Conservation (phyloP, 1,140 invertebrate species). For the Dreissena rostriformis region DNA sequence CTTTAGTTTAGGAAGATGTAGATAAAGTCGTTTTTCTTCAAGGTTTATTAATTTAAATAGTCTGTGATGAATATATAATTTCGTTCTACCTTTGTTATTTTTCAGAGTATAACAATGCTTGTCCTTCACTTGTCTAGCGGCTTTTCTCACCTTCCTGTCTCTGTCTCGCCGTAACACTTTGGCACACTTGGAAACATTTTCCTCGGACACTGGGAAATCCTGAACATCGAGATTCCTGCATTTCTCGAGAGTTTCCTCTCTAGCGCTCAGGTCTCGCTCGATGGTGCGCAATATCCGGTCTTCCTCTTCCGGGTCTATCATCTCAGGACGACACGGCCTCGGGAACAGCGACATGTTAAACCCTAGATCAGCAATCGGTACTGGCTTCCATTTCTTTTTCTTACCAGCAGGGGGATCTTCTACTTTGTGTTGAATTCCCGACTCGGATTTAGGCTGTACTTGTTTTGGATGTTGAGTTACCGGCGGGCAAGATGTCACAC, state of each 20-base stretch:
- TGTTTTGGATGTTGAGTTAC: too few species aligned
- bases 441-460: too few species aligned
- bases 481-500: too few species aligned
- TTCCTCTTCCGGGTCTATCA: constrained; percentile 35
- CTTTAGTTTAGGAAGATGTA: constrained; percentile 50
- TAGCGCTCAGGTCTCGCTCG: constrained; percentile 54
- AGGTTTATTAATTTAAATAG: constrained; percentile 68
- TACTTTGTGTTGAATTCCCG: not conserved
- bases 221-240: constrained; percentile 24
- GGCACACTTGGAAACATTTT: constrained; percentile 26
- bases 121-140: constrained; percentile 70
- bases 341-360: constrained; percentile 72
- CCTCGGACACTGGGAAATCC: constrained; percentile 38
- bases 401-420: constrained; percentile 37
- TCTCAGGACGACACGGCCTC: constrained; percentile 33
- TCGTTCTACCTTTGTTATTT: constrained; percentile 73
- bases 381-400: constrained; percentile 72
- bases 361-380: constrained; percentile 57
- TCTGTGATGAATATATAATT: constrained; percentile 72
- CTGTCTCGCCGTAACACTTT: constrained; percentile 65
- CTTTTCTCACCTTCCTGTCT: constrained; percentile 68
- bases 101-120: constrained; percentile 70
- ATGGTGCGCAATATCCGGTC: constrained; percentile 46
- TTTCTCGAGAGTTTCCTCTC: constrained; percentile 53
- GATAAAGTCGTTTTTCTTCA: constrained; percentile 60